Percentiles rank a stretch among this genome's conserved stretches.
Evolutionary conservation across 2,797 vertebrate genomes (phyloP).

Genomic region (Benthosema pterotum): DNA sequence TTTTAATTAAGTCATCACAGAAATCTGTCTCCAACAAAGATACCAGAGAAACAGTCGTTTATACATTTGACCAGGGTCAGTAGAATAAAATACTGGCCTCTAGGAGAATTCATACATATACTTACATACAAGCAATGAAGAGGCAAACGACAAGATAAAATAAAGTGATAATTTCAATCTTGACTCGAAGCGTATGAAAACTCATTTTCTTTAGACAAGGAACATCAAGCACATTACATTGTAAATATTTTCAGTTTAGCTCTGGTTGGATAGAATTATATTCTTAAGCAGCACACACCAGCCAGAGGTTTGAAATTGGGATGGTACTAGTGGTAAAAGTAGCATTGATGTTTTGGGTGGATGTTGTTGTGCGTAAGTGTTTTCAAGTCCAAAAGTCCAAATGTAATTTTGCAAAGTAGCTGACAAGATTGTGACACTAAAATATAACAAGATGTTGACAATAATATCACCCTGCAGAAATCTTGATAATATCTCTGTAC

Average conservation of each 20-base stretch:
- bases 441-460: conserved; percentile 26
- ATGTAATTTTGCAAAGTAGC: conserved; percentile 12
- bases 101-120: conserved; percentile 39
- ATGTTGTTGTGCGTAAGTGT: too few species aligned
- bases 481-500: background rate
- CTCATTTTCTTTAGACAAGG: conserved; percentile 17
- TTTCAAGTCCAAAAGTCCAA: too few species aligned
- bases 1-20: conserved; percentile 68
- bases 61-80: conserved; percentile 49
- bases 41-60: conserved; percentile 57
- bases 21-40: conserved; percentile 55
- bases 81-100: conserved; percentile 40
- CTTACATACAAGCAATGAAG: conserved; percentile 48
- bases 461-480: background rate
- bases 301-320: too few species aligned
- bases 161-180: conserved; percentile 55
- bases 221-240: conserved; percentile 3
- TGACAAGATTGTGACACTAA: background rate
- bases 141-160: conserved; percentile 49
- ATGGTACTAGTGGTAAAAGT: too few species aligned
- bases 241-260: too few species aligned
- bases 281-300: too few species aligned
- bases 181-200: conserved; percentile 24
- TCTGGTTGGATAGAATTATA: too few species aligned
- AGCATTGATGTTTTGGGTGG: too few species aligned